Evolutionary conservation across 2,113 vertebrate species (phyloP).

Genomic region (Salvelinus namaycush): DNA sequence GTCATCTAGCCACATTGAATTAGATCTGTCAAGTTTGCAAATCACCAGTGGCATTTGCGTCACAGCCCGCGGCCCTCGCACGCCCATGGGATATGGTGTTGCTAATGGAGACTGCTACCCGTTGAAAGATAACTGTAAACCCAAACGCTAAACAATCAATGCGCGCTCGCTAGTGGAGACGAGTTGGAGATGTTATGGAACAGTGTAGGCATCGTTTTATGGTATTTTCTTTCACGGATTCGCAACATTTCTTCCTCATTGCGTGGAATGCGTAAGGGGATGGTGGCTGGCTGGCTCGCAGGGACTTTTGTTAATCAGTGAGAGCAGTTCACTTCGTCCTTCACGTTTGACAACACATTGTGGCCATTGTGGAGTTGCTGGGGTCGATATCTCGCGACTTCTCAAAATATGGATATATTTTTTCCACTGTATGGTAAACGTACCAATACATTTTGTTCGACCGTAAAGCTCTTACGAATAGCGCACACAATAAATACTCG

Average conservation of each 20-base stretch:
- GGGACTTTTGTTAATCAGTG: neutral
- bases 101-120: constrained; percentile 71
- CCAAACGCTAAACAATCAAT: constrained; percentile 55
- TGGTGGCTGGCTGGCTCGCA: constrained; percentile 20
- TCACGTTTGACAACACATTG: constrained; percentile 60
- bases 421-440: constrained; percentile 26
- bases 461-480: constrained; percentile 42
- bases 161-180: constrained; percentile 46
- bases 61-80: constrained; percentile 68
- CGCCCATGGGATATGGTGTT: constrained; percentile 72
- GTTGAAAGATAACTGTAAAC: constrained; percentile 63
- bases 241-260: constrained; percentile 24
- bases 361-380: constrained; percentile 51
- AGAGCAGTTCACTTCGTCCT: constrained; percentile 20
- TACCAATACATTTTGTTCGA: constrained; percentile 27
- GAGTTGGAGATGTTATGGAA: neutral
- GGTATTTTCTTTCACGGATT: neutral
- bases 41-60: constrained; percentile 72
- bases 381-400: constrained; percentile 8
- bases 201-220: neutral
- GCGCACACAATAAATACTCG: constrained; percentile 7
- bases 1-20: constrained; percentile 37
- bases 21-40: constrained; percentile 60
- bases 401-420: neutral
- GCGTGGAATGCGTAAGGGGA: constrained; percentile 59